Conservation (phyloP, 1,140 invertebrate genomes). For the Drosophila guanche region DNA sequence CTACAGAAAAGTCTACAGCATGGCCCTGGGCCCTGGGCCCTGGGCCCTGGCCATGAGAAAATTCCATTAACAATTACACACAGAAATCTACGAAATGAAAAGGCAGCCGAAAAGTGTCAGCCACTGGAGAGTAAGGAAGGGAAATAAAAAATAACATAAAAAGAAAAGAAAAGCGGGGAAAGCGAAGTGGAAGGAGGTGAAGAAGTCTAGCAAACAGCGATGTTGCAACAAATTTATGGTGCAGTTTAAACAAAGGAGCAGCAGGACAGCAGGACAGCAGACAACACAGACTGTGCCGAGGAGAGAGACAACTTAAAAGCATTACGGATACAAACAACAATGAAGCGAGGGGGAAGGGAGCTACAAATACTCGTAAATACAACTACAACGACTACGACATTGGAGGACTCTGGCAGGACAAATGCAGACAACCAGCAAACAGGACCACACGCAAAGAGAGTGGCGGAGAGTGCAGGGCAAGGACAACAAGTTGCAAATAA, state of each 20-base stretch:
- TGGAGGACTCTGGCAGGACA: conserved; percentile 38
- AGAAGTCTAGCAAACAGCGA: conserved; percentile 62
- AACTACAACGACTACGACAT: conserved; percentile 37
- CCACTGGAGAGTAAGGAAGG: conserved; percentile 20
- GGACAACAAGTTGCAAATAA: conserved; percentile 76
- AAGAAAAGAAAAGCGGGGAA: conserved; percentile 10
- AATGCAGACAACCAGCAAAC: conserved; percentile 28
- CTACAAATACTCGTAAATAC: conserved; percentile 61
- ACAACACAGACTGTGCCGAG: too few relatives aligned
- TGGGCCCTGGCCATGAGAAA: conserved; percentile 6
- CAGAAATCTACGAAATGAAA: conserved; percentile 13
- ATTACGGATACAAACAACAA: conserved; percentile 70
- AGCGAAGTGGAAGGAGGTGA: conserved; percentile 7
- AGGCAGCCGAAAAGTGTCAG: conserved; percentile 12
- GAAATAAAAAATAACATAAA: conserved; percentile 6
- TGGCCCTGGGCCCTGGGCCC: too few relatives aligned
- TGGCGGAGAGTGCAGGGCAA: conserved; percentile 22
- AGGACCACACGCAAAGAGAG: background rate
- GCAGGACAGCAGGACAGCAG: conserved; percentile 32
- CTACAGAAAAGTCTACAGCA: conserved; percentile 23
- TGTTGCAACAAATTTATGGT: conserved; percentile 69
- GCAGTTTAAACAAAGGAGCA: conserved; percentile 73
- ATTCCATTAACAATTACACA: conserved; percentile 46
- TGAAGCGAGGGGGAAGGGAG: conserved; percentile 41
- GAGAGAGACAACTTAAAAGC: conserved; percentile 70